Conservation (phyloP, 1,140 invertebrate genomes). For the Pseudomyrmex dendroicus region DNA sequence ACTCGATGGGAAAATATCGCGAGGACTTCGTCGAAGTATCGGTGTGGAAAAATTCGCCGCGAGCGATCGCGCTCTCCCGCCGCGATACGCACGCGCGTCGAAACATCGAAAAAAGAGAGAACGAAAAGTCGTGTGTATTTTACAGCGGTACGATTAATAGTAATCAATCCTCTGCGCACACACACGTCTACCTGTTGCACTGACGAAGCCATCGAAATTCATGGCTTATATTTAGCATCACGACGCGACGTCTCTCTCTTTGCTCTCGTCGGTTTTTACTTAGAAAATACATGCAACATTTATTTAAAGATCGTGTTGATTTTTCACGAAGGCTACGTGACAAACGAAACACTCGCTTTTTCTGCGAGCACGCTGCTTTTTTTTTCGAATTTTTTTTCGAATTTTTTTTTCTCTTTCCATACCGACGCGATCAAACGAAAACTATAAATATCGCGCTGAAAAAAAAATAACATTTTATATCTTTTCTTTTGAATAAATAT, state of each 20-base stretch:
- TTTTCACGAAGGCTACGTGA: slow-evolving; percentile 12
- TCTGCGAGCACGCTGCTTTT: slow-evolving; percentile 2
- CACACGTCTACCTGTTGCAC: slow-evolving; percentile 49
- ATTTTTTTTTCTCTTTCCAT: slow-evolving; percentile 23
- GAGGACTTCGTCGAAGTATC: neutral
- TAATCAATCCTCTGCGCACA: slow-evolving; percentile 14
- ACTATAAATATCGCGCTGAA: slow-evolving; percentile 14
- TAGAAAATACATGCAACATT: slow-evolving; percentile 24
- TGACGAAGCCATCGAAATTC: slow-evolving; percentile 27
- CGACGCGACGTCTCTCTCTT: no score
- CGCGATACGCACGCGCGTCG: neutral
- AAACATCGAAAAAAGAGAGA: neutral
- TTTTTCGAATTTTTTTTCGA: slow-evolving; percentile 10
- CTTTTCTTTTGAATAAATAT: slow-evolving; percentile 14
- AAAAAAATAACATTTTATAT: neutral
- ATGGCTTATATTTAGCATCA: slow-evolving; percentile 12
- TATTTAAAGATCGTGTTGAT: slow-evolving; percentile 17
- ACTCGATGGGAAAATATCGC: slow-evolving; percentile 3
- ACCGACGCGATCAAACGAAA: neutral
- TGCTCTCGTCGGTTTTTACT: neutral
- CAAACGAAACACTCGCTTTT: slow-evolving; percentile 3
- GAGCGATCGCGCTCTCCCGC: neutral
- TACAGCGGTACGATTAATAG: slow-evolving; percentile 41
- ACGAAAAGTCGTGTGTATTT: neutral
- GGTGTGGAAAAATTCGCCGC: neutral